Evolutionary conservation across 2,797 vertebrate genomes (phyloP), one percentile per base, ranked within the genome.

Genomic region (Masticophis lateralis): DNA sequence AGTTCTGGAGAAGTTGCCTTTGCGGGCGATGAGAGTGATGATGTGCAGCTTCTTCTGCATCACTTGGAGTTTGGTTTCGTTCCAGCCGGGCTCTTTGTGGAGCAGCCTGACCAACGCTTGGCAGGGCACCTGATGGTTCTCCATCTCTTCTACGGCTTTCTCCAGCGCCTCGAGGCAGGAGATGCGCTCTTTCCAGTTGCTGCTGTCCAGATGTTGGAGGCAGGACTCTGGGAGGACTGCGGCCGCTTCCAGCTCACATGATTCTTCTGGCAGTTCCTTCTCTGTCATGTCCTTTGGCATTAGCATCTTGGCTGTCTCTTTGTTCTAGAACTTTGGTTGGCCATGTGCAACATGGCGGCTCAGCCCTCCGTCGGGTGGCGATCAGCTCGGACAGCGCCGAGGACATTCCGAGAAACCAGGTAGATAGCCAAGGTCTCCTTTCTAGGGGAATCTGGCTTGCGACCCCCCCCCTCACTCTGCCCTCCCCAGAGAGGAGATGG

Each of bases 1-100:
- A 0, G 97, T 98, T 96, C 97, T 98, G 4, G 98, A 98, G 94
- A 98, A 99, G 89, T 96, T 95, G 2, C 98, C 98, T 56, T 98
- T 98, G 96, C 98, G 97, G 57, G 98, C 98, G 0, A 99, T 90
- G 0, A 98, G 97, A n/a, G 98, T 97, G 93, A 98, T 98, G 0
- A 98, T 95, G 90, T 96, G 97, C 32, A 98, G 96, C 96, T 98
- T 99, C 97, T 98, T 97, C 96, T 98, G 98, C 98, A 99, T 98
- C 92, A 98, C 98, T 97, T 98, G 90, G 11, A 98, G 98, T 94
- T 99, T 99, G 10, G 98, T 98, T 96, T 98, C 98, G 91, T 98
- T 98, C 97, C 96, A 98, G 20, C 98, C 98, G 12, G 98, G 98
- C 94, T 98, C 98, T 96, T 97, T 98, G 28, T 98, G 98, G 96